phyloP scores from a whole-genome alignment of 2,888 invertebrate species.

The Hydrotaea diabolus region DNA sequence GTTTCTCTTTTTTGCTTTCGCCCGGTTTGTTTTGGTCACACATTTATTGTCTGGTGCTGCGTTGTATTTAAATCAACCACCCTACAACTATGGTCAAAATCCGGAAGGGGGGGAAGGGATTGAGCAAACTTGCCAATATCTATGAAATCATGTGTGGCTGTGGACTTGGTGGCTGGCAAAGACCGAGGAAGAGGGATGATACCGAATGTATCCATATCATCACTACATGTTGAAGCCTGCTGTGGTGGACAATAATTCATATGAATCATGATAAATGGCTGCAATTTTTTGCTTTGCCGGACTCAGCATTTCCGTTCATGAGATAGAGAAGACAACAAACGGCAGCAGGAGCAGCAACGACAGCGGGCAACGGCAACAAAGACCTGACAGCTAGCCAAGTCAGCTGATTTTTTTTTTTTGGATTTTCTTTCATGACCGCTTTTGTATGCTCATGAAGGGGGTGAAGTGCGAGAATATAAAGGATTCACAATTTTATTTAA shows the following conservation, averaged over 20 bases:
- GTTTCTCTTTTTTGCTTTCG: conserved; percentile 7
- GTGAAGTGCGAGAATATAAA: conserved; percentile 24
- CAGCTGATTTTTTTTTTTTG: conserved; percentile 52
- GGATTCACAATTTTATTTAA: conserved; percentile 42
- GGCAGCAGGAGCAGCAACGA: conserved; percentile 24
- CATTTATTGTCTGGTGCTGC: conserved; percentile 37
- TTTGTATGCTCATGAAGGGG: conserved; percentile 16
- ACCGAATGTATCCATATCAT: conserved; percentile 57
- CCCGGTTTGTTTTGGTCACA: conserved; percentile 40
- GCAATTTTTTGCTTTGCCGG: conserved; percentile 63
- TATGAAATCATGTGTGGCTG: conserved; percentile 6
- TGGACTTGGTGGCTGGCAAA: background rate
- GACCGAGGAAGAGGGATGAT: conserved; percentile 32
- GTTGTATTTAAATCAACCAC: conserved; percentile 30
- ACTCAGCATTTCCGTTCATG: conserved; percentile 60
- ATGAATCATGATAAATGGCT: conserved; percentile 65
- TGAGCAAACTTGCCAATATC: conserved; percentile 48
- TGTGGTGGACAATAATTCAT: conserved; percentile 63
- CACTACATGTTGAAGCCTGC: conserved; percentile 57
- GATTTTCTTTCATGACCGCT: background rate
- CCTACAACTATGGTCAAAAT: background rate
- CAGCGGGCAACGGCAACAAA: conserved; percentile 36
- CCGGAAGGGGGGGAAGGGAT: background rate
- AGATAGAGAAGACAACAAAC: conserved; percentile 38
- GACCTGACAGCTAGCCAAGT: conserved; percentile 52